Conservation (phyloP, 2,797 vertebrate genomes). For the Enteromius thamalakanensis region DNA sequence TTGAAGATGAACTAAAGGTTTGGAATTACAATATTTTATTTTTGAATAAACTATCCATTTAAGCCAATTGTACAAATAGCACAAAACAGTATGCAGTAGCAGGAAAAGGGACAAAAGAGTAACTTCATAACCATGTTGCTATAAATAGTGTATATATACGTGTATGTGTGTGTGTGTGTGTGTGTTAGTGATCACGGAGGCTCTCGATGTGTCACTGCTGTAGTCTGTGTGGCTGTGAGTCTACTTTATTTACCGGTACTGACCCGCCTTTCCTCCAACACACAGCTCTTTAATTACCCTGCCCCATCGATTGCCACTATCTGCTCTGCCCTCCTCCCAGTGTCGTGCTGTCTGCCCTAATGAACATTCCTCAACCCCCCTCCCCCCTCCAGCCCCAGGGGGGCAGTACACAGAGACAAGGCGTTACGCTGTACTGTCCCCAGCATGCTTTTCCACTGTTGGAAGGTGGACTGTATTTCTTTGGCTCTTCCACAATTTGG, state of each 20-base stretch:
- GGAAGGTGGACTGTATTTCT: background rate
- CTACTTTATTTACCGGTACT: conserved; percentile 83
- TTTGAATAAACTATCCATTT: background rate
- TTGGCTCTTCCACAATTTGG: background rate
- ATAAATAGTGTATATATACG: conserved; percentile 12
- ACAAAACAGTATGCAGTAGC: background rate
- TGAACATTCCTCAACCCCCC: conserved; percentile 76
- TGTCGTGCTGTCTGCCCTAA: conserved; percentile 74
- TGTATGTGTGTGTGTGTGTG: conserved; percentile 15
- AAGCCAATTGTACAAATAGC: background rate
- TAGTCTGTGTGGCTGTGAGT: conserved; percentile 77
- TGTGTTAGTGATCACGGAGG: conserved; percentile 37
- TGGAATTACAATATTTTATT: background rate
- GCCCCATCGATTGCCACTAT: conserved; percentile 81
- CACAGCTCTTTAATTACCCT: conserved; percentile 85
- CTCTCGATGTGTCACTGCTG: conserved; percentile 72
- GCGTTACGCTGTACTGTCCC: background rate
- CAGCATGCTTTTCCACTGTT: conserved; percentile 5
- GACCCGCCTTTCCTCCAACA: conserved; percentile 50
- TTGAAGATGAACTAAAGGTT: background rate
- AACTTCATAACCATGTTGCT: conserved; percentile 26
- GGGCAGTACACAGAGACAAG: conserved; percentile 46
- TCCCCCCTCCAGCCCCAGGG: conserved; percentile 57
- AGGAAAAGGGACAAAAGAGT: background rate
- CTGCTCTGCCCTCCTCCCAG: conserved; percentile 62